These are phyloP conservation scores for Portunus trituberculatus DNA, from an alignment of 1,140 invertebrate genomes.

Conservation along the genomic window DNA sequence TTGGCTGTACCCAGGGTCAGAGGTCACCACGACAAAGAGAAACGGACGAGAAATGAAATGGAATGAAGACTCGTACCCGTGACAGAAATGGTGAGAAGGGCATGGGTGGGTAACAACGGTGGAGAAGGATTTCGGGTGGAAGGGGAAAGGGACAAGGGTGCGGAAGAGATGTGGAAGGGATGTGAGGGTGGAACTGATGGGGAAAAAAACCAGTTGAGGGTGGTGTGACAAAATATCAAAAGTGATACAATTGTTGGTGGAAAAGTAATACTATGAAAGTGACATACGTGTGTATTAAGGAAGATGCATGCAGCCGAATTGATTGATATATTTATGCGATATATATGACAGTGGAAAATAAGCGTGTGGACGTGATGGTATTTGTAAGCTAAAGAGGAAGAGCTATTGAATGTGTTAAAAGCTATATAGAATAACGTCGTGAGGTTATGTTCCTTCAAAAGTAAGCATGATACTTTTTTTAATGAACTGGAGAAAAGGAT, in stretches of 20 bases:
- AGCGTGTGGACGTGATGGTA: not conserved
- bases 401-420: too few relatives aligned
- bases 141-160: not conserved
- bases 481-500: too few relatives aligned
- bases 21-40: conserved; percentile 72
- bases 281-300: not conserved
- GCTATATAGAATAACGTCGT: too few relatives aligned
- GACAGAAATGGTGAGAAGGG: not conserved
- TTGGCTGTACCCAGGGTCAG: conserved; percentile 36
- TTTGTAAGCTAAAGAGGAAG: too few relatives aligned
- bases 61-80: conserved; percentile 44
- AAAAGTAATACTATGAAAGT: not conserved
- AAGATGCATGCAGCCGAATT: not conserved
- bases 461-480: too few relatives aligned
- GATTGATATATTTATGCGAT: not conserved
- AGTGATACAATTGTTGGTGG: too few relatives aligned
- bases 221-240: not conserved
- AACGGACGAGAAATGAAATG: conserved; percentile 71
- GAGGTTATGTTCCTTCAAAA: too few relatives aligned
- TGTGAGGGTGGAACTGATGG: not conserved
- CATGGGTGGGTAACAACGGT: not conserved
- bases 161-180: not conserved
- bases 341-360: not conserved
- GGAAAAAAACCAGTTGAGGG: not conserved
- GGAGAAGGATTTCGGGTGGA: conserved; percentile 37